Base-by-base conservation (phyloP, 2,888 invertebrate species). In the Drosophila neonasuta region DNA sequence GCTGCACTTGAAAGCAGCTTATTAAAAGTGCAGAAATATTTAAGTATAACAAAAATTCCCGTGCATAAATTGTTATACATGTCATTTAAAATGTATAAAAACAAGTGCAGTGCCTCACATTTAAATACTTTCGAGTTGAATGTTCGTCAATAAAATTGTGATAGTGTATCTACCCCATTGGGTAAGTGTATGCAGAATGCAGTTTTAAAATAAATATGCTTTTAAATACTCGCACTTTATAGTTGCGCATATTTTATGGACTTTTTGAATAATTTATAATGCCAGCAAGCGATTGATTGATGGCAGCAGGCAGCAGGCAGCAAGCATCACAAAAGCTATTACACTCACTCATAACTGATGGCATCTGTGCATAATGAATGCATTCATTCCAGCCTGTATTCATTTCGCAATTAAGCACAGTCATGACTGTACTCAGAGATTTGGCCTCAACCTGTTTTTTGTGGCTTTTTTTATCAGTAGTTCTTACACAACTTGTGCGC, bases 191-290 rank as follows among this genome's bases (percentile, higher is more conserved):
- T 13, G 9, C 29, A 7, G 30, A 20, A 44, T 44, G 11, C 3
- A 44, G 20, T 17, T 54, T 30, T 39, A 30, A 15, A 39, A 57
- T 49, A 57, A 65, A 58, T 65, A 41, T 29, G 29, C 13, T 56
- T 69, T 73, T 48, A 66, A 58, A 58, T 60, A 59, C 45, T 51
- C 20, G 64, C 74, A 69, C 57, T 59, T 74, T 61, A 60, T 61
- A 45, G 51, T 32, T 39, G 15, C 58, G 49, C 49, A 70, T 62
- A 68, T 74, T 71, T 69, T n/a, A 74, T 71, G 51, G 60, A 59
- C 51, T 67, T 71, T 65, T 54, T 76, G 44, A 74, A 81, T 77
- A 68, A 72, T 81, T 77, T 54, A 84, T 72, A 48, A 55, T 41
- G 15, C 54, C 52, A 46, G 60, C 57, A 50, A 79, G 46, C 67